Percentiles rank a stretch among this genome's conserved stretches.
Conservation (phyloP, 2,888 invertebrate species). For the Eupithecia vulgata region DNA sequence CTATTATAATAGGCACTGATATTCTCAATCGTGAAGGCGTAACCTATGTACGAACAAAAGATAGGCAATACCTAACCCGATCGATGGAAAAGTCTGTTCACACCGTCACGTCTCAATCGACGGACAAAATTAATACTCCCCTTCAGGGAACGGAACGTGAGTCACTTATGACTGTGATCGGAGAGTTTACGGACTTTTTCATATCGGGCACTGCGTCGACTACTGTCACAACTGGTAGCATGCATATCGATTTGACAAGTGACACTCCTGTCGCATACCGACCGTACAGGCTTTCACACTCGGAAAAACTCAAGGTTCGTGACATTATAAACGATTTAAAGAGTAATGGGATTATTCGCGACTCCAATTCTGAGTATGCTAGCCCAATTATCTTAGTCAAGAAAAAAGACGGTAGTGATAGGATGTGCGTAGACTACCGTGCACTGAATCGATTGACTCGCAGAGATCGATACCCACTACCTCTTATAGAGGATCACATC, state of each 20-base stretch:
- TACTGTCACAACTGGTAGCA: neutral
- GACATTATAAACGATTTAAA: neutral
- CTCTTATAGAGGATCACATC: neutral
- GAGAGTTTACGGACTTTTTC: constrained; percentile 1
- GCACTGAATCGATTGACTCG: neutral
- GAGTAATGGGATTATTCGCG: neutral
- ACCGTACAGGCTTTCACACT: neutral
- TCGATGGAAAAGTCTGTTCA: neutral
- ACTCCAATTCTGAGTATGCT: constrained; percentile 1
- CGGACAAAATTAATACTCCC: neutral
- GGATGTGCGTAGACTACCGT: neutral
- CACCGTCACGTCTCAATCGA: neutral
- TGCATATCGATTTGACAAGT: neutral
- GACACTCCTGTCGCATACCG: neutral
- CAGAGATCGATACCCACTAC: neutral
- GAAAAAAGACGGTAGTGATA: constrained; percentile 1
- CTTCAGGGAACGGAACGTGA: neutral
- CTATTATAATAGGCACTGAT: neutral
- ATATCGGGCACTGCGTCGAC: neutral
- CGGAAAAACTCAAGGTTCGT: neutral
- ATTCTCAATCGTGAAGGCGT: neutral
- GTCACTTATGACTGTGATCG: neutral
- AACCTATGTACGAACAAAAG: neutral
- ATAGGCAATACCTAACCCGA: neutral
- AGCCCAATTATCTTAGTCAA: constrained; percentile 6